Conservation (phyloP, 2,888 invertebrate species). For the Platynereis dumerilii region DNA sequence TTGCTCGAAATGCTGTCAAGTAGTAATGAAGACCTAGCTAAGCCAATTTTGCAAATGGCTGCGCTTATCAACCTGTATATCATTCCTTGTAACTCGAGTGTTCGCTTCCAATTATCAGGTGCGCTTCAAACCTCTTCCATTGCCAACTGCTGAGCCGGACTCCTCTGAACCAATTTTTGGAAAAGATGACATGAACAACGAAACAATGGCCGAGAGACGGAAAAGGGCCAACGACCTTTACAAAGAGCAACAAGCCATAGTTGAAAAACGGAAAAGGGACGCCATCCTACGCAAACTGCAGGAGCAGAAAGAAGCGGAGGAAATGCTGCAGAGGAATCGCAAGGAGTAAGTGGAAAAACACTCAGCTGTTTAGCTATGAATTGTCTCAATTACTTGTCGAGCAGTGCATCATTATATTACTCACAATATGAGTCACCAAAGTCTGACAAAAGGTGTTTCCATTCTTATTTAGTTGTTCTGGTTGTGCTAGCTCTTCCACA, state of each 20-base stretch:
- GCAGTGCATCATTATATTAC: no score
- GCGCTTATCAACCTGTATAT: no score
- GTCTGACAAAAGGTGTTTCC: no score
- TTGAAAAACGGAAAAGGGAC: slow-evolving; percentile 59
- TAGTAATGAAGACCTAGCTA: no score
- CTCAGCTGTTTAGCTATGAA: background rate
- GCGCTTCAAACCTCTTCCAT: slow-evolving; percentile 56
- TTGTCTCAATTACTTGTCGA: no score
- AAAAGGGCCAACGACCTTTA: slow-evolving; percentile 55
- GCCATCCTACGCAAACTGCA: slow-evolving; percentile 54
- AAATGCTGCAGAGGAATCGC: slow-evolving; percentile 52
- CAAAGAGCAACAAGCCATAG: slow-evolving; percentile 57
- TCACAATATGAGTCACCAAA: no score
- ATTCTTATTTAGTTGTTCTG: no score
- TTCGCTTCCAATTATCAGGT: no score
- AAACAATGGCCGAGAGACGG: slow-evolving; percentile 57
- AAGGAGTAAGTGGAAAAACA: slow-evolving; percentile 51
- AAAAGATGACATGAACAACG: slow-evolving; percentile 60
- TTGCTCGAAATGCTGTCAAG: no score
- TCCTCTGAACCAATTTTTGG: slow-evolving; percentile 57
- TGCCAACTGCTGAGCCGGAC: slow-evolving; percentile 57
- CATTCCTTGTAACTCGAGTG: no score
- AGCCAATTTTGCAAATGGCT: no score
- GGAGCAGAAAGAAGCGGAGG: slow-evolving; percentile 60
- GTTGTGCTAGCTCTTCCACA: no score